Evolutionary conservation across 1,140 invertebrate species (phyloP), one percentile per base, ranked within the genome.

Genomic region (Drosophila arizonae): DNA sequence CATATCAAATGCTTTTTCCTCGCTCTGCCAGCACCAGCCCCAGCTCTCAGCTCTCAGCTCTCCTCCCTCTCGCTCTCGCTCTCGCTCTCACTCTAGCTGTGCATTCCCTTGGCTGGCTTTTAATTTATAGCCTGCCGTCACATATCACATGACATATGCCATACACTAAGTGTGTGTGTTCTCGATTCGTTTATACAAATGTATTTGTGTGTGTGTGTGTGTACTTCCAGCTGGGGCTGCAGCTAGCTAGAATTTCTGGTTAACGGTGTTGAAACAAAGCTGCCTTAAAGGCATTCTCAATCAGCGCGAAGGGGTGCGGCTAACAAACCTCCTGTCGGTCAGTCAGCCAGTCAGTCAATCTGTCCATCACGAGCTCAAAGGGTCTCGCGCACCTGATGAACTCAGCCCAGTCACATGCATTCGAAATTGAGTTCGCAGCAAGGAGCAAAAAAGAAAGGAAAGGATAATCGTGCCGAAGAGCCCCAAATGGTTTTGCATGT

Each of bases 381-480:
- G 73, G 81, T 73, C 72, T 56, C 52, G 70, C 63, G 74, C 79
- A 82, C 72, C 79, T 82, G 72, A 65, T 71, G 64, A 82, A 74
- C 79, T 64, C 39, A 55, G 28, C 62, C 70, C 66, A 57, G 66
- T 55, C 64, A 56, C 52, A 68, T 36, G 13, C 33, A 64, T 74
- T 70, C 68, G 77, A 85, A 84, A 84, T 84, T 84, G 80, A 85
- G 81, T 84, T 81, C 77, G 80, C 77, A 11, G 11, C n/a, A 3
- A 13, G 41, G 11, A n/a, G 21, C 2, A 11, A 11, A 3, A 45
- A 15, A 17, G 17, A 17, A 75, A 74, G 76, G 76, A 85, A 80
- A 65, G 80, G 81, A 84, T 84, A 84, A 85, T 85, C 81, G 80
- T 80, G 80, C 58, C 80, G 80, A 82, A 76, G 65, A 79, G 60